Percentiles rank a stretch among this genome's conserved stretches.
Conservation (phyloP, 2,888 invertebrate genomes). For the Orthonevra nobilis region DNA sequence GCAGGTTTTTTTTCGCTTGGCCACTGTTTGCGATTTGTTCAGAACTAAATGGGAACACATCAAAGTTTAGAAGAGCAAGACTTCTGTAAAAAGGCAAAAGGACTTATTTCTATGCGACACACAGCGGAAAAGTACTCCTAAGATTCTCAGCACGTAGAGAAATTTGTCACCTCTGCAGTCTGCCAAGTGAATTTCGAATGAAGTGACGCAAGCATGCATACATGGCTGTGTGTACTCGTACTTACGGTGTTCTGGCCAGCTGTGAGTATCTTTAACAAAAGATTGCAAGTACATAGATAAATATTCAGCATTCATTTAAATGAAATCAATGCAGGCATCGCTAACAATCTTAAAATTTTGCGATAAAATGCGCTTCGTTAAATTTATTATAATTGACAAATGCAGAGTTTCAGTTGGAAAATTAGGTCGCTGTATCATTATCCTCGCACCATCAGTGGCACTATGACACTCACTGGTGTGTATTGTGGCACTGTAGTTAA, state of each 20-base stretch:
- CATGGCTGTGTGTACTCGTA: conserved; percentile 1
- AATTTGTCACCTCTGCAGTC: conserved; percentile 69
- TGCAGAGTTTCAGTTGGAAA: conserved; percentile 33
- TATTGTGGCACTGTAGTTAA: conserved; percentile 21
- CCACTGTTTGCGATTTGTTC: conserved; percentile 31
- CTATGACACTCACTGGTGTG: not conserved
- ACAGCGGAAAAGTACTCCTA: conserved; percentile 32
- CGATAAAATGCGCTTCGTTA: conserved; percentile 34
- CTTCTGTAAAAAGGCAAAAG: conserved; percentile 24
- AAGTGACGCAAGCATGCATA: conserved; percentile 18
- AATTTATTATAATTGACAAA: conserved; percentile 57
- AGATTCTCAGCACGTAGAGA: conserved; percentile 56
- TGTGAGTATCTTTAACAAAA: conserved; percentile 25
- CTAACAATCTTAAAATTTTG: conserved; percentile 12
- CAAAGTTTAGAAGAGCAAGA: conserved; percentile 4
- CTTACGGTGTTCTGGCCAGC: not conserved
- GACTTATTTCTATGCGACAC: conserved; percentile 21
- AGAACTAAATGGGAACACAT: conserved; percentile 5
- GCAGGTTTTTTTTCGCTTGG: conserved; percentile 26
- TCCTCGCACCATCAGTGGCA: not conserved
- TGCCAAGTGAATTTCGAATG: conserved; percentile 60
- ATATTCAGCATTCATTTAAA: conserved; percentile 39
- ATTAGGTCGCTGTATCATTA: conserved; percentile 40
- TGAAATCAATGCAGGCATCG: conserved; percentile 36
- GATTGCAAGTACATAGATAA: conserved; percentile 24